Evolutionary conservation across 2,888 invertebrate species (phyloP).

Genomic region (Drosophila mercatorum): DNA sequence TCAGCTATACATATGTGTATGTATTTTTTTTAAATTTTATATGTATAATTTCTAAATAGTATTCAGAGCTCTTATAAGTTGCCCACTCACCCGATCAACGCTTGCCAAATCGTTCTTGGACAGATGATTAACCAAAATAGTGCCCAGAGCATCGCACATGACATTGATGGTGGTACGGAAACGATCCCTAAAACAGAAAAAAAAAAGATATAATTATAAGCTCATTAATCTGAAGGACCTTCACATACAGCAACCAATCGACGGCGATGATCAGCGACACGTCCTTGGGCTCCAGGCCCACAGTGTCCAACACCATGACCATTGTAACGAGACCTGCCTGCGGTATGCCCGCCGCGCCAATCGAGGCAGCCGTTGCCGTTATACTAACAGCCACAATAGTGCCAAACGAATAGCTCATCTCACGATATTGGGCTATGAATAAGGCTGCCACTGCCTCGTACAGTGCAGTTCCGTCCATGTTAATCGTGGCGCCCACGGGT

Average conservation of each 20-base stretch:
- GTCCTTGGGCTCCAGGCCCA: slow-evolving; percentile 95
- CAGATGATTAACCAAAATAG: slow-evolving; percentile 94
- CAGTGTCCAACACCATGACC: slow-evolving; percentile 97
- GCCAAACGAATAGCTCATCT: slow-evolving; percentile 92
- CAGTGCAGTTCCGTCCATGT: slow-evolving; percentile 97
- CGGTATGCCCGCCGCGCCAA: slow-evolving; percentile 98
- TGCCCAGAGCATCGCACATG: slow-evolving; percentile 97
- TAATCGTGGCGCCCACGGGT: slow-evolving; percentile 98
- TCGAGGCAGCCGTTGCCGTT: slow-evolving; percentile 98
- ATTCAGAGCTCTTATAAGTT: neutral
- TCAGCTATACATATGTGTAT: slow-evolving; percentile 68
- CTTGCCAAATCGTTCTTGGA: slow-evolving; percentile 89
- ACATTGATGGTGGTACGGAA: slow-evolving; percentile 97
- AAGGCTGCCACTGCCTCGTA: slow-evolving; percentile 99
- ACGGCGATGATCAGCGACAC: slow-evolving; percentile 96
- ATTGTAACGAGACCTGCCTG: slow-evolving; percentile 98
- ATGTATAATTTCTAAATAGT: too few species aligned
- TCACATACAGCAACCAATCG: slow-evolving; percentile 95
- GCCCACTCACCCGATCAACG: slow-evolving; percentile 84
- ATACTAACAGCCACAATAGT: slow-evolving; percentile 96
- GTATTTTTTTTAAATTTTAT: neutral
- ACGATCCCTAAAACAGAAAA: slow-evolving; percentile 88
- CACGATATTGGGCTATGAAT: slow-evolving; percentile 97
- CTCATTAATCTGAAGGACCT: fast-evolving
- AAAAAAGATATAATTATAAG: neutral